Conservation (phyloP, 2,797 vertebrate species). For the Lutra lutra region DNA sequence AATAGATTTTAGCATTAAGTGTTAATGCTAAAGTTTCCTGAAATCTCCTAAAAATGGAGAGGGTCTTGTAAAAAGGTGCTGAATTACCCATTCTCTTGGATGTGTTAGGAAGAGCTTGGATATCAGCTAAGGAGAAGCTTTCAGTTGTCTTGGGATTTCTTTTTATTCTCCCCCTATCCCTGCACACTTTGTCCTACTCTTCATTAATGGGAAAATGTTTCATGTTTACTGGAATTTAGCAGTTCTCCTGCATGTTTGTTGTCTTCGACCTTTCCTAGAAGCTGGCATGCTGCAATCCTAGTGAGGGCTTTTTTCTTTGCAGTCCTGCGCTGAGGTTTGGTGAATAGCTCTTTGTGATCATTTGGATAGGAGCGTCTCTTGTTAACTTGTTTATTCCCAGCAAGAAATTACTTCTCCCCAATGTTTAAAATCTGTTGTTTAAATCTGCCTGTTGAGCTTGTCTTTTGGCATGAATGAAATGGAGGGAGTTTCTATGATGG, state of each 20-base stretch:
- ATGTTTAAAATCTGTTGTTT: conserved; percentile 20
- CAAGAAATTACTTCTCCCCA: conserved; percentile 24
- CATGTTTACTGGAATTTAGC: background rate
- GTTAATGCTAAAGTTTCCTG: background rate
- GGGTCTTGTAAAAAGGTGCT: background rate
- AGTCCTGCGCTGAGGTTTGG: background rate
- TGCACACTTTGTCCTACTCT: background rate
- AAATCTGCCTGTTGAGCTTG: background rate
- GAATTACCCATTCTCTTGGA: background rate
- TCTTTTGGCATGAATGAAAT: background rate
- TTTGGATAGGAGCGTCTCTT: background rate
- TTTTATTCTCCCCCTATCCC: background rate
- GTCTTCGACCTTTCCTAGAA: background rate
- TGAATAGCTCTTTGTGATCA: background rate
- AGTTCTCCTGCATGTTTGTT: background rate
- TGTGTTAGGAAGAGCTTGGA: background rate
- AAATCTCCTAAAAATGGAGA: background rate
- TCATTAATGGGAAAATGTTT: background rate
- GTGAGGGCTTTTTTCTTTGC: background rate
- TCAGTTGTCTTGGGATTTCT: background rate
- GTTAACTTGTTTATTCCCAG: conserved; percentile 22
- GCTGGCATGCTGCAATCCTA: background rate
- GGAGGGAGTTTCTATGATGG: background rate
- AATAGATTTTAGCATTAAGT: conserved; percentile 2
- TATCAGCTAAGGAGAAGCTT: background rate